Conservation (phyloP, 2,888 invertebrate genomes). For the Eueremaeus valkanovi region DNA sequence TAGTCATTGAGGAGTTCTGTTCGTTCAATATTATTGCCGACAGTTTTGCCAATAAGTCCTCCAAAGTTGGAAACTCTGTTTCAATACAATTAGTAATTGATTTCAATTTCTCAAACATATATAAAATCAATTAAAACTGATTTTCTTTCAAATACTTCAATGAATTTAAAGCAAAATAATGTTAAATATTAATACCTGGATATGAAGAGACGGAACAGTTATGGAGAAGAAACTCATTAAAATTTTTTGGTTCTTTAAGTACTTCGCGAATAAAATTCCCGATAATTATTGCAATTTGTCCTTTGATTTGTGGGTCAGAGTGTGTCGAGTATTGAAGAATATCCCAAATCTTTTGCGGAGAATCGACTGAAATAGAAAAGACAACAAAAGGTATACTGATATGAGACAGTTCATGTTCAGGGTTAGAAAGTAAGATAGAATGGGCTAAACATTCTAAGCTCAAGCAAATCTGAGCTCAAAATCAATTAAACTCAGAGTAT, state of each 20-base stretch:
- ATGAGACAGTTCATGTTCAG: too few species aligned
- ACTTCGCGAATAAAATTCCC: conserved; percentile 64
- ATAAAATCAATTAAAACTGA: too few species aligned
- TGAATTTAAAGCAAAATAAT: neutral
- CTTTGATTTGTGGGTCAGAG: conserved; percentile 75
- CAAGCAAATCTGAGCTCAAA: too few species aligned
- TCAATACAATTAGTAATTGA: neutral
- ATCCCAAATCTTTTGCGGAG: conserved; percentile 64
- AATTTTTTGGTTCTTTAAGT: conserved; percentile 28
- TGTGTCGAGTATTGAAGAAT: conserved; percentile 67
- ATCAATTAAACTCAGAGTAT: too few species aligned
- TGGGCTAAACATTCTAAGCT: too few species aligned
- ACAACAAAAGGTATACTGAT: neutral
- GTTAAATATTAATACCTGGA: neutral
- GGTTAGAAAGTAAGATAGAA: too few species aligned
- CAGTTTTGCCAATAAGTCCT: conserved; percentile 50
- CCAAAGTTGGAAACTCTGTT: conserved; percentile 46
- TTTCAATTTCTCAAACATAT: neutral
- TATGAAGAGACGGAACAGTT: conserved; percentile 37
- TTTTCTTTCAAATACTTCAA: too few species aligned
- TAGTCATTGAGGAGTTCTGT: conserved; percentile 71
- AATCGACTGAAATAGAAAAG: conserved; percentile 45
- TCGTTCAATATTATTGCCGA: conserved; percentile 52
- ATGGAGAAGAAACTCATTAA: conserved; percentile 37
- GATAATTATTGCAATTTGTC: conserved; percentile 64